Evolutionary conservation across 1,140 invertebrate species (phyloP), one percentile per base, ranked within the genome.

Genomic region (Anagrus nilaparvatae): DNA sequence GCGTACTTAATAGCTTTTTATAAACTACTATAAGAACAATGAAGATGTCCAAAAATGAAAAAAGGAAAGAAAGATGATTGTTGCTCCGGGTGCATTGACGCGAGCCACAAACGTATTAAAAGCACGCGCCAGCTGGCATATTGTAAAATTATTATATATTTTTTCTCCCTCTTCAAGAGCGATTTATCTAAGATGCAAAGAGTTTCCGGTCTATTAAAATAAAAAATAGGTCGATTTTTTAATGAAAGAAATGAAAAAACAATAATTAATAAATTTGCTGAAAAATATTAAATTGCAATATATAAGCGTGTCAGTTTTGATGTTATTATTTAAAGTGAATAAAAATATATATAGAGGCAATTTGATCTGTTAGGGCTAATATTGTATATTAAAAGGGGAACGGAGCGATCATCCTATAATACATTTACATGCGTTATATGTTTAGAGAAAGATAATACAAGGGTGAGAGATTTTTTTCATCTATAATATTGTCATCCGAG

Each of bases 71-170:
- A 55, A 56, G 54, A 54, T 51, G 38, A 43, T 49, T 47, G 45
- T 60, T 56, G 56, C 56, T 61, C 47, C 44, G 55, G 59, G 61
- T 49, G 63, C 63, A 65, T 62, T 67, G 65, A 67, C 65, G 65
- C 65, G 63, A 59, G 65, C 36, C 52, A 41, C 51, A 64, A 16
- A 18, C 24, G 7, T 33, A 35, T n/a, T n/a, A n/a, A n/a, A 25
- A n/a, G 62, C 65, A 69, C 65, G 64, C 64, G 65, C 65, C 65
- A 67, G 65, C 65, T 69, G 65, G 63, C 65, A 66, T 61, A 69
- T 34, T 5, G 8, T 16, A 19, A 13, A 9, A 18, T 3, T 17
- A 21, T 29, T 29, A 12, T 12, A 7, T 25, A 25, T 7, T 7
- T 12, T 12, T 25, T n/a, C n/a, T n/a, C n/a, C n/a, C n/a, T n/a